phyloP scores from a whole-genome alignment of 2,888 invertebrate species.

The Neoscelio sp. region DNA sequence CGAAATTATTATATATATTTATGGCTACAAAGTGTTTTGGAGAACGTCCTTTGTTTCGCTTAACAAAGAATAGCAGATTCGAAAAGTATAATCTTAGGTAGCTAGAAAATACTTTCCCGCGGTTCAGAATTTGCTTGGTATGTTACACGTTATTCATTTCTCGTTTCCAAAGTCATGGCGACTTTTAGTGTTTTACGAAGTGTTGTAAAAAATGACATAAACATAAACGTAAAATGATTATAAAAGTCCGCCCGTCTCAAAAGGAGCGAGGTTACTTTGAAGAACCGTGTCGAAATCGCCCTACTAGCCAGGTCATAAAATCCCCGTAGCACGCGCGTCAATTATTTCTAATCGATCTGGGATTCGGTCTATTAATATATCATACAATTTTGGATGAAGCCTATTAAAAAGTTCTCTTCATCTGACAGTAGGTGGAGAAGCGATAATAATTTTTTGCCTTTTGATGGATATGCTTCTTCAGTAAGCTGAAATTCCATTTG shows the following conservation, averaged over 20 bases:
- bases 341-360: slow-evolving; percentile 67
- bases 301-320: slow-evolving; percentile 61
- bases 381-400: slow-evolving; percentile 62
- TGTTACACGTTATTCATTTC: slow-evolving; percentile 16
- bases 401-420: slow-evolving; percentile 64
- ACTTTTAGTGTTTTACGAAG: slow-evolving; percentile 58
- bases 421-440: slow-evolving; percentile 64
- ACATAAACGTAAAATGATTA: slow-evolving; percentile 56
- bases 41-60: not conserved
- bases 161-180: slow-evolving; percentile 21
- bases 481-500: slow-evolving; percentile 66
- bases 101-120: slow-evolving; percentile 35
- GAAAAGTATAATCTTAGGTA: slow-evolving; percentile 26
- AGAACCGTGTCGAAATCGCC: slow-evolving; percentile 65
- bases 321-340: slow-evolving; percentile 66
- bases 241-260: slow-evolving; percentile 46
- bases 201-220: slow-evolving; percentile 62
- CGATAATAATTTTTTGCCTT: slow-evolving; percentile 62
- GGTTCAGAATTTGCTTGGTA: slow-evolving; percentile 12
- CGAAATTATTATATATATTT: slow-evolving; percentile 20
- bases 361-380: slow-evolving; percentile 68
- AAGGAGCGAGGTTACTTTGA: slow-evolving; percentile 48
- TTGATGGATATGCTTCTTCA: slow-evolving; percentile 69
- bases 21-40: not conserved
- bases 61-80: slow-evolving; percentile 8